Conservation (phyloP, 2,888 invertebrate species). For the Cacoxenus indagator region DNA sequence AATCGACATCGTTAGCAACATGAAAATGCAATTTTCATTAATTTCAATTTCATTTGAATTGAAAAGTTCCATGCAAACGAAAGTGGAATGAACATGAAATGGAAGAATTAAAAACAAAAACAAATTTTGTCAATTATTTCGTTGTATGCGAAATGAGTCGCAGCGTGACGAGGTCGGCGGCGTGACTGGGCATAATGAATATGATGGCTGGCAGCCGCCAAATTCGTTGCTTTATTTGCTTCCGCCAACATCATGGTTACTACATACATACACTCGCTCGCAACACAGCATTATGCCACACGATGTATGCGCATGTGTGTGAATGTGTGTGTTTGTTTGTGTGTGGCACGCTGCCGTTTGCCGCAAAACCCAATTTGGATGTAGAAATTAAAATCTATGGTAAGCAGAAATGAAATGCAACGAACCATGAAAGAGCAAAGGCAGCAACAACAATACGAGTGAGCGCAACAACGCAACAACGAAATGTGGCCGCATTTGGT, state of each 20-base stretch:
- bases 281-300: not conserved
- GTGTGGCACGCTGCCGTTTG: not conserved
- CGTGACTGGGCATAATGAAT: not conserved
- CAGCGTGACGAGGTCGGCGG: no score
- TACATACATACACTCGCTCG: not conserved
- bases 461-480: slow-evolving; percentile 14
- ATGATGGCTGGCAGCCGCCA: not conserved
- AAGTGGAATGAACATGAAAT: not conserved
- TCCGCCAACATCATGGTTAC: not conserved
- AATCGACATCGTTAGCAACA: not conserved
- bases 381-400: slow-evolving; percentile 3
- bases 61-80: not conserved
- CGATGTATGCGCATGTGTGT: not conserved
- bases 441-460: slow-evolving; percentile 27
- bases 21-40: slow-evolving; percentile 19
- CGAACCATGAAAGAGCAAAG: not conserved
- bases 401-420: slow-evolving; percentile 1
- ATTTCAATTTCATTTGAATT: slow-evolving; percentile 17
- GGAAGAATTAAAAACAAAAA: not conserved
- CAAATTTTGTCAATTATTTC: slow-evolving; percentile 9
- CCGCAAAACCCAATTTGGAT: slow-evolving; percentile 3
- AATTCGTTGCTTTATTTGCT: slow-evolving; percentile 7
- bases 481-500: slow-evolving; percentile 12
- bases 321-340: not conserved
- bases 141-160: slow-evolving; percentile 1